Evolutionary conservation across 2,113 vertebrate species (phyloP), one percentile per base, ranked within the genome.

Genomic region (Leucopsar rothschildi): DNA sequence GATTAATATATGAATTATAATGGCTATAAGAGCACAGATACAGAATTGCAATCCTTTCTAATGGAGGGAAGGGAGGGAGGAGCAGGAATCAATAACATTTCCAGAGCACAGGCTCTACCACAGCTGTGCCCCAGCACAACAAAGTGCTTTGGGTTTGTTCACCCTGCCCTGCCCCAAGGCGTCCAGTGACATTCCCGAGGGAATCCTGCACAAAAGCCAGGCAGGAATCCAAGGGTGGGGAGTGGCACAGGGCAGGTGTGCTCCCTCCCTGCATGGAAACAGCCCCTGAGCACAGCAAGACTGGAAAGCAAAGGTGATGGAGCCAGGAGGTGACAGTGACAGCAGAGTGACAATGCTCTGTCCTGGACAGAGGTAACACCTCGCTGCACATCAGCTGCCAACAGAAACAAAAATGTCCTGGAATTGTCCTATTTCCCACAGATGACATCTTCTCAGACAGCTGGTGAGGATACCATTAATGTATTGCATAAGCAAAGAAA

Each of bases 381-480:
- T 19, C 3, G 5, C 55, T 29, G 56, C 40, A 14, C 47, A 47
- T 39, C 73, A 24, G 39, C 47, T 70, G 15, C 40, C n/a, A 24
- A 3, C 18, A 45, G n/a, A 13, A 28, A 28, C 39, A 53, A n/a
- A 45, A 42, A 24, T 19, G 20, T 18, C 42, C 47, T 23, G 7
- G 11, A 7, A 71, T 21, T 1, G 3, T 57, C 25, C 14, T 14
- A 0, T 27, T 40, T 47, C 37, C 5, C 35, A 27, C 22, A 71
- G 10, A n/a, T 47, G 22, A 52, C 53, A 55, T 40, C 40, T 44
- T 75, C 39, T 61, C 29, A 57, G 29, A 21, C 20, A 53, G 44
- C n/a, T 40, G 4, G 7, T 20, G 45, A 56, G 31, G 31, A 25
- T 21, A 27, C 9, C 20, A 40, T 27, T 42, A 18, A 15, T 16